Evolutionary conservation across 1,140 invertebrate species (phyloP), one percentile per base, ranked within the genome.

Genomic region (Callitettix versicolor): DNA sequence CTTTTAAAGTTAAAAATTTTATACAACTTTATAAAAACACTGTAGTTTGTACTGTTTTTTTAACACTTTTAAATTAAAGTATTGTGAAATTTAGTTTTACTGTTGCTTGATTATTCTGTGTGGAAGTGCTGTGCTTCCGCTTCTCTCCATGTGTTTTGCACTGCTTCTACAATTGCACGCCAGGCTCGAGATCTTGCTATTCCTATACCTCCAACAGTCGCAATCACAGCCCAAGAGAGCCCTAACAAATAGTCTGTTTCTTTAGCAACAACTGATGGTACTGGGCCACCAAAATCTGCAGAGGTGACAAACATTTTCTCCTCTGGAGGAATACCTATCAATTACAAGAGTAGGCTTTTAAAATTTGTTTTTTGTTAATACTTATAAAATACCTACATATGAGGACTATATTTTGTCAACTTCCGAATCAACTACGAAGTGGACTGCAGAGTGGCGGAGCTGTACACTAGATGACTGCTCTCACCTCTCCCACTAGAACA

Each of bases 71-170:
- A n/a, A n/a, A n/a, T n/a, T n/a, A n/a, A n/a, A n/a, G n/a, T n/a
- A n/a, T n/a, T n/a, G n/a, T n/a, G n/a, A n/a, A n/a, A n/a, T n/a
- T n/a, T n/a, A n/a, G n/a, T n/a, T n/a, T n/a, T n/a, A n/a, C n/a
- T n/a, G n/a, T n/a, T n/a, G n/a, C n/a, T n/a, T n/a, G n/a, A n/a
- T 63, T 69, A 80, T 58, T 80, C 76, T 15, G 63, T 66, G 67
- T 85, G 82, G 67, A 80, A 83, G 68, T 92, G 88, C 65, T 95
- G 88, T 26, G 85, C 88, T 62, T 91, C 88, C 9, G 88, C 88
- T 71, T 94, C 91, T 52, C 86, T 76, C 91, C 92, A 95, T 52
- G 88, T 89, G 62, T 86, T 88, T 65, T 88, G 80, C 15, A 94
- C 75, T 64, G 82, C 81, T 67, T 94, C 91, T 1, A 92, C 81